phyloP scores from a whole-genome alignment of 2,888 invertebrate genomes.

The Girardia tigrina region DNA sequence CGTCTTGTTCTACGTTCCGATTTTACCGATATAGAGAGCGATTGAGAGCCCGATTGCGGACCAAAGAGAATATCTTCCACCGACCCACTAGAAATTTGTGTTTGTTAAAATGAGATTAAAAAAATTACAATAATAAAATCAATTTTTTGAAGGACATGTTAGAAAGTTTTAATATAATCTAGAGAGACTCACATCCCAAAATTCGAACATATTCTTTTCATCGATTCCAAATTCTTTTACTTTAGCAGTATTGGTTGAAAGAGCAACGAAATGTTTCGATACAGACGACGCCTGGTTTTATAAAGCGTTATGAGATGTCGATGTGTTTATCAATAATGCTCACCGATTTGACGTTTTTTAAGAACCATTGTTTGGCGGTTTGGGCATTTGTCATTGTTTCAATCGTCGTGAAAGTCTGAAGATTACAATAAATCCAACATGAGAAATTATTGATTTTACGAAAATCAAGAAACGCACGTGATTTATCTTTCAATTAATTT shows the following conservation, averaged over 20 bases:
- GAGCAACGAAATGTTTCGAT: slow-evolving; percentile 89
- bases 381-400: slow-evolving; percentile 97
- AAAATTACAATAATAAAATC: neutral
- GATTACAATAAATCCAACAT: no score
- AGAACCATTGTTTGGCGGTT: slow-evolving; percentile 89
- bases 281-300: slow-evolving; percentile 53
- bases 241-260: slow-evolving; percentile 81
- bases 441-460: no score
- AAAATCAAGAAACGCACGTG: no score
- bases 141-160: neutral
- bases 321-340: no score
- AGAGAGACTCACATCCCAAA: slow-evolving; percentile 67
- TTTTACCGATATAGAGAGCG: slow-evolving; percentile 66
- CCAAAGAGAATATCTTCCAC: slow-evolving; percentile 91
- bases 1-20: slow-evolving; percentile 7
- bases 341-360: slow-evolving; percentile 60
- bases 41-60: slow-evolving; percentile 96
- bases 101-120: no score
- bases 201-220: slow-evolving; percentile 91
- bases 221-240: slow-evolving; percentile 95
- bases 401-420: slow-evolving; percentile 77
- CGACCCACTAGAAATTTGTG: slow-evolving; percentile 64
- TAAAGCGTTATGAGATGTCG: no score
- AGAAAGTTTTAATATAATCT: neutral
- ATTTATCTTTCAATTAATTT: no score